Base-by-base conservation (phyloP, 2,888 invertebrate species). In the Drosophila eohydei region DNA sequence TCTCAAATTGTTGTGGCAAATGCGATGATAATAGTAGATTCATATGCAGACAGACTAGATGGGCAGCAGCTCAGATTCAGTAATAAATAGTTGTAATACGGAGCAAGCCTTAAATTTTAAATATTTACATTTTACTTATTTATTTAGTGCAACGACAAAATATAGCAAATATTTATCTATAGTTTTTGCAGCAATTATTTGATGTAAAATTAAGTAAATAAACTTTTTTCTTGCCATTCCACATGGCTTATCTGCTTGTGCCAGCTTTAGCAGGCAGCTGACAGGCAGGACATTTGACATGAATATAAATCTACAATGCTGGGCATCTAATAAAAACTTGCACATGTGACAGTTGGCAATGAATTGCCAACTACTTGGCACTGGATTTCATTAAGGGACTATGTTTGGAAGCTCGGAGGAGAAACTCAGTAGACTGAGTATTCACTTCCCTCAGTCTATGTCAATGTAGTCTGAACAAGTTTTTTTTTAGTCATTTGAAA, bases 21-120 rank as follows among this genome's bases (percentile, higher is more conserved):
- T 64, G 54, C 62, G 70, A 71, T 68, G 71, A 38, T 74, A 83
- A 66, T 65, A 69, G 66, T 80, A 69, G 73, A 66, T 76, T 76
- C 79, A 44, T 26, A 6, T 21, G 44, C 11, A 26, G 9, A 4
- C 14, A 44, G 26, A 26, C 40, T 40, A 40, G 40, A n/a, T 40
- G n/a, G 4, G 1, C n/a, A n/a, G n/a, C 14, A 21, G 21, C 21
- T 21, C 21, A 21, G 21, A 21, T 21, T 21, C 21, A 21, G 21
- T 21, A 21, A 21, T 21, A 21, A 21, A 21, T 21, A 21, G 21
- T 21, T 1, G 21, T 21, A 21, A 21, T 21, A 21, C 21, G 21
- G 21, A 21, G 21, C 21, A 21, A 21, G 21, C 21, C 21, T 21
- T 21, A 21, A 1, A 21, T 21, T 21, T 21, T 21, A 21, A 21